Evolutionary conservation across 2,113 vertebrate genomes (phyloP).

Genomic region (Neolamprologus hecqui): DNA sequence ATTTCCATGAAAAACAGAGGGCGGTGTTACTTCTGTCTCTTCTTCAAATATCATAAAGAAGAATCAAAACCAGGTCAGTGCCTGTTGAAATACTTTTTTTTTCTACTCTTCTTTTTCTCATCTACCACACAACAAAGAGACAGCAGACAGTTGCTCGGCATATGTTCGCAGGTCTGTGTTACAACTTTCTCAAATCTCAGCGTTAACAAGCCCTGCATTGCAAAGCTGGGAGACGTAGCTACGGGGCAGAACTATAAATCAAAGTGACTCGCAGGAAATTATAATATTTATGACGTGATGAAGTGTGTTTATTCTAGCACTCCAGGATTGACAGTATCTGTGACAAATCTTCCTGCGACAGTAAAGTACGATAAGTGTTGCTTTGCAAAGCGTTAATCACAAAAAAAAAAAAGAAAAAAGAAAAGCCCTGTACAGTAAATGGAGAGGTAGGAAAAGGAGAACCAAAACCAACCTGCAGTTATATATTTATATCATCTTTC

Average conservation of each 20-base stretch:
- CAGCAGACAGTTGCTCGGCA: background rate
- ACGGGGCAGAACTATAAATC: conserved; percentile 11
- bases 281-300: background rate
- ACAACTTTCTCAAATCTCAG: background rate
- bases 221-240: background rate
- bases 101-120: background rate
- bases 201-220: background rate
- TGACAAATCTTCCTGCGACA: background rate
- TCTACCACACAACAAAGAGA: background rate
- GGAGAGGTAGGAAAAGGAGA: background rate
- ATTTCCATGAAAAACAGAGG: background rate
- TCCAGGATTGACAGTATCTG: background rate
- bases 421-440: background rate
- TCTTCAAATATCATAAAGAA: background rate
- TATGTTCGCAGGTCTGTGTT: background rate
- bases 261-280: conserved; percentile 7
- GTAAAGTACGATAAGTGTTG: background rate
- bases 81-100: background rate
- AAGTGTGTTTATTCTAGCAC: conserved; percentile 4
- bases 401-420: background rate
- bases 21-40: background rate
- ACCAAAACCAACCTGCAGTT: background rate
- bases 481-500: background rate
- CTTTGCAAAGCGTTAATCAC: conserved; percentile 8
- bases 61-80: background rate